These are phyloP conservation scores for Philonicus albiceps DNA, from an alignment of 2,888 invertebrate species.

Conservation along the genomic window DNA sequence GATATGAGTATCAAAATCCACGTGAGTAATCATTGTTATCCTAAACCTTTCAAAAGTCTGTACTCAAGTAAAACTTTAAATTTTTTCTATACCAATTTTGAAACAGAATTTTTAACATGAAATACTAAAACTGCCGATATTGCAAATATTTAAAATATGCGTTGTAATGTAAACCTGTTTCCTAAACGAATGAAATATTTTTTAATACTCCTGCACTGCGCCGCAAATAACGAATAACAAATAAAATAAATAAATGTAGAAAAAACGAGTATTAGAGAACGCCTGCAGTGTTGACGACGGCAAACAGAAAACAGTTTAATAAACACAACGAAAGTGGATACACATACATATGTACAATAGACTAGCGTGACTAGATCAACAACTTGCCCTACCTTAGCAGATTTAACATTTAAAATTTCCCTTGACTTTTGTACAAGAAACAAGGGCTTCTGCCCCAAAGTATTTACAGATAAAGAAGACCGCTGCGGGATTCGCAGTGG, in stretches of 20 bases:
- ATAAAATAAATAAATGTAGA: background rate
- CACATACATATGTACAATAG: slow-evolving; percentile 33
- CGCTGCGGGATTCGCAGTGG: background rate
- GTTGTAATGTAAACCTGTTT: background rate
- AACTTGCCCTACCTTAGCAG: slow-evolving; percentile 32
- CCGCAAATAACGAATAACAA: background rate
- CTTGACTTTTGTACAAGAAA: slow-evolving; percentile 31
- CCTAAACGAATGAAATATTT: background rate
- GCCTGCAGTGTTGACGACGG: background rate
- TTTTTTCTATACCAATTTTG: too few relatives aligned
- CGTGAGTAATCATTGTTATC: too few relatives aligned
- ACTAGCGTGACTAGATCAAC: slow-evolving; percentile 43
- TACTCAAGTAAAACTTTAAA: too few relatives aligned
- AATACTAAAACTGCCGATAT: background rate
- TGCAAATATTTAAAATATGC: background rate
- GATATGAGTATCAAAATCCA: too few relatives aligned
- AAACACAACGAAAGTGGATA: slow-evolving; percentile 15
- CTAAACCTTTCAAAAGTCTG: too few relatives aligned
- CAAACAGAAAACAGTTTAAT: slow-evolving; percentile 13
- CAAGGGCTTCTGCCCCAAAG: background rate
- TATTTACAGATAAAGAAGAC: slow-evolving; percentile 19
- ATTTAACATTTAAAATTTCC: slow-evolving; percentile 24
- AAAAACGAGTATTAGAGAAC: background rate
- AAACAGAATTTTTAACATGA: background rate
- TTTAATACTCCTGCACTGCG: background rate